Conservation (phyloP, 2,888 invertebrate genomes). For the Mylabris sibirica region DNA sequence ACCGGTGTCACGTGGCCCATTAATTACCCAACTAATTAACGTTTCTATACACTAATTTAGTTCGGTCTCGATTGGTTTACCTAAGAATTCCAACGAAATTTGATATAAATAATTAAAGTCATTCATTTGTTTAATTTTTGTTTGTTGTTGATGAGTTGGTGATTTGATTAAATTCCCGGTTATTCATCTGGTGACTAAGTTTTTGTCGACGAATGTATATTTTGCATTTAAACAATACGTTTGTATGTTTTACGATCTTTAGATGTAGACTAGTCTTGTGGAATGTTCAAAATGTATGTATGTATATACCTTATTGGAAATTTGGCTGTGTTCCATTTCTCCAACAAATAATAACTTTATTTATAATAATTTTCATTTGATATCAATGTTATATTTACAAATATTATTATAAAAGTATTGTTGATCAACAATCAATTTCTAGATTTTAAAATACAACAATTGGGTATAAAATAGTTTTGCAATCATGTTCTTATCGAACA, state of each 20-base stretch:
- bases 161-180: conserved; percentile 3
- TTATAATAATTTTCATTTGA: not conserved
- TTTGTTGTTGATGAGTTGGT: not conserved
- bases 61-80: conserved; percentile 42
- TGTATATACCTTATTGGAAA: conserved; percentile 44
- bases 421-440: not conserved
- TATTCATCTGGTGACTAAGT: conserved; percentile 22
- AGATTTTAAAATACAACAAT: not conserved
- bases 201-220: conserved; percentile 45
- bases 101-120: conserved; percentile 40
- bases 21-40: conserved; percentile 58
- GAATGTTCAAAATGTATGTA: conserved; percentile 46
- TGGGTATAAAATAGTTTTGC: not conserved
- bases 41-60: conserved; percentile 52
- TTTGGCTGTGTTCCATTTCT: conserved; percentile 35
- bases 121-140: not conserved
- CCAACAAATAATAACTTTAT: not conserved
- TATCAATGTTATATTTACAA: not conserved
- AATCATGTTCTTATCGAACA: not conserved
- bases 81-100: conserved; percentile 39
- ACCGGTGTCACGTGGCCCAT: conserved; percentile 48
- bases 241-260: conserved; percentile 53
- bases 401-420: not conserved
- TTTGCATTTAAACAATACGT: conserved; percentile 54
- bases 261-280: conserved; percentile 50